Percentiles rank a stretch among this genome's conserved stretches.
Evolutionary conservation across 2,797 vertebrate genomes (phyloP).

Genomic region (Etheostoma nigrum): DNA sequence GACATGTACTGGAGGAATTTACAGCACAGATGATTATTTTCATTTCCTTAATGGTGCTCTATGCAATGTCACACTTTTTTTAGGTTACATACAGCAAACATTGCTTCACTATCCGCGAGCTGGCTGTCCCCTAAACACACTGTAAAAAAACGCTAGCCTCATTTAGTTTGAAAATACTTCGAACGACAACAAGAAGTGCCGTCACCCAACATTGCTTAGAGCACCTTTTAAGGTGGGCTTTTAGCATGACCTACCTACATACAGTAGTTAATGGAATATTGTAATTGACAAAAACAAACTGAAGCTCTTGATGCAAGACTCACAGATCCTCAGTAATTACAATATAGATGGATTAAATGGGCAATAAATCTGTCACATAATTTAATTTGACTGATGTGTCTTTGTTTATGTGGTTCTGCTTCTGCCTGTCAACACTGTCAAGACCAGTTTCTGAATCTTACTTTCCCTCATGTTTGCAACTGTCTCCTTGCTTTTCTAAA

Average conservation of each 20-base stretch:
- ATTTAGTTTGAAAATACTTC: too few species aligned
- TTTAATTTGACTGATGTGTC: conserved; percentile 9
- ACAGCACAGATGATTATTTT: neutral
- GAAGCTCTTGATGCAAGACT: neutral
- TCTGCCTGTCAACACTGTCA: conserved; percentile 26
- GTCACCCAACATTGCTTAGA: too few species aligned
- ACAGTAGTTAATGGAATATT: neutral
- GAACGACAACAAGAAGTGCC: too few species aligned
- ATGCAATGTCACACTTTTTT: too few species aligned
- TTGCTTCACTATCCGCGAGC: too few species aligned
- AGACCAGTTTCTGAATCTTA: conserved; percentile 11
- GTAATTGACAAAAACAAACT: neutral
- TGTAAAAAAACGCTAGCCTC: too few species aligned
- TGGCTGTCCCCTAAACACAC: too few species aligned
- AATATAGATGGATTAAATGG: neutral
- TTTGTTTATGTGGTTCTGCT: neutral
- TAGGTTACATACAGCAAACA: too few species aligned
- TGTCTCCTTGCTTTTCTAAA: conserved; percentile 35
- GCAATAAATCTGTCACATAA: neutral
- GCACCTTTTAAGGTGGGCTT: neutral
- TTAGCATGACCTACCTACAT: neutral
- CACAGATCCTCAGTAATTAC: neutral
- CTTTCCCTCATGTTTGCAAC: conserved; percentile 13
- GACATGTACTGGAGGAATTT: neutral
- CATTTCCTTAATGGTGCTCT: neutral